phyloP scores from a whole-genome alignment of 2,888 invertebrate species.

The Pristionchus arcanus region DNA sequence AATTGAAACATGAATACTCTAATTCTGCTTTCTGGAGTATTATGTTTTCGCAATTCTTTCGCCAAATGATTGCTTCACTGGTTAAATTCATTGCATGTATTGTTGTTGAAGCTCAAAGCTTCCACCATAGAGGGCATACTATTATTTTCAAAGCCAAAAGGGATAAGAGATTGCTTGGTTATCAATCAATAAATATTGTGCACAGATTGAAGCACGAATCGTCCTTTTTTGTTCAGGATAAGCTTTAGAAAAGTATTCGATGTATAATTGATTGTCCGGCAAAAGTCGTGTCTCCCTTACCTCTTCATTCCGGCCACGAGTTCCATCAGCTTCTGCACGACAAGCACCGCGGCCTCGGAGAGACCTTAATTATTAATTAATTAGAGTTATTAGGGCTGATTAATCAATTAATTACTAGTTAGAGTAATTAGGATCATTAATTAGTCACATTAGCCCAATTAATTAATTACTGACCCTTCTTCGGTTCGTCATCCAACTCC shows the following conservation, averaged over 20 bases:
- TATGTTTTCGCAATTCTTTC: too few species aligned
- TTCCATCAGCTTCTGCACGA: neutral
- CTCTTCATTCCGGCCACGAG: neutral
- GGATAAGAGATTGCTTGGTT: too few species aligned
- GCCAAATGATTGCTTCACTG: too few species aligned
- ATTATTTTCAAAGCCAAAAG: too few species aligned
- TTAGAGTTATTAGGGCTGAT: neutral
- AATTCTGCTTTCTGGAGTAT: too few species aligned
- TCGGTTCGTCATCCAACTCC: neutral
- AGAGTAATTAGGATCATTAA: neutral
- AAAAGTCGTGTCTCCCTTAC: neutral
- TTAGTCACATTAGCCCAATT: neutral
- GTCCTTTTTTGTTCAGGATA: too few species aligned
- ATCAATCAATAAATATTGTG: neutral
- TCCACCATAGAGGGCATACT: too few species aligned
- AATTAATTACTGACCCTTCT: neutral
- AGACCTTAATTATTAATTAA: neutral
- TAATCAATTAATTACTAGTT: neutral
- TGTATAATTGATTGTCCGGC: too few species aligned
- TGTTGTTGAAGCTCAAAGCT: too few species aligned
- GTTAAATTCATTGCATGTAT: too few species aligned
- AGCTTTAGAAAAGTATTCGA: too few species aligned
- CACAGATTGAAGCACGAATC: neutral
- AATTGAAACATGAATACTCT: too few species aligned
- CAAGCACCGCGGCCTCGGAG: neutral